Base-by-base conservation (phyloP, 2,797 vertebrate species). In the Hylomyscus alleni region DNA sequence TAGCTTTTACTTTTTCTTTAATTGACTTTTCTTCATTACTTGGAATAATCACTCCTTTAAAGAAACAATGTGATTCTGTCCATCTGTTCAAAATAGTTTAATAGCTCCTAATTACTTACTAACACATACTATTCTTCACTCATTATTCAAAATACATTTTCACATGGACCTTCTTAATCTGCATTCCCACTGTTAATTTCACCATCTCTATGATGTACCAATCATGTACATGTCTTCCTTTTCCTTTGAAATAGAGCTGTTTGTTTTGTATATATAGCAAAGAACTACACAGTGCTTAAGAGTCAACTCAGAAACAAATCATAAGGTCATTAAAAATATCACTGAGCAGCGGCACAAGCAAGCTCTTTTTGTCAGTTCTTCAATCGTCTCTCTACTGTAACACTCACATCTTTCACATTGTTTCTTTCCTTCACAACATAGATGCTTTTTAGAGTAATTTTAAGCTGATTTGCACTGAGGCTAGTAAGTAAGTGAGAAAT, bases 1-100 rank as follows among this genome's bases (percentile, higher is more conserved):
- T 92, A 52, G 37, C 15, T 91, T 95, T 89, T 92, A 85, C 72
- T 77, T 93, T 91, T 6, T 73, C 81, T 89, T 93, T 69, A 89
- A 82, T 37, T 40, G 44, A 24, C 73, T 89, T 91, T 83, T n/a
- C 12, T 91, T 34, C 54, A 78, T 75, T 91, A 82, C 34, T 40
- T 90, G 12, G 14, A 93, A 93, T 75, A 93, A 93, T 29, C 1
- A 40, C 7, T n/a, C 31, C 40, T 67, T 86, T 62, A 90, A 81
- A 54, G 62, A 40, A 94, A 72, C 40, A 96, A 82, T 80, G n/a
- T 83, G 40, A 93, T 91, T 80, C 76, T 78, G 20, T 24, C 67
- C 76, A 95, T 78, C 26, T 92, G n/a, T 76, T 93, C 85, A 93
- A 91, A 85, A 83, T 47, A 69, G 4, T 90, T 93, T 83, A 52